Base-by-base conservation (phyloP, 2,888 invertebrate genomes). In the Sarcophaga carnaria region DNA sequence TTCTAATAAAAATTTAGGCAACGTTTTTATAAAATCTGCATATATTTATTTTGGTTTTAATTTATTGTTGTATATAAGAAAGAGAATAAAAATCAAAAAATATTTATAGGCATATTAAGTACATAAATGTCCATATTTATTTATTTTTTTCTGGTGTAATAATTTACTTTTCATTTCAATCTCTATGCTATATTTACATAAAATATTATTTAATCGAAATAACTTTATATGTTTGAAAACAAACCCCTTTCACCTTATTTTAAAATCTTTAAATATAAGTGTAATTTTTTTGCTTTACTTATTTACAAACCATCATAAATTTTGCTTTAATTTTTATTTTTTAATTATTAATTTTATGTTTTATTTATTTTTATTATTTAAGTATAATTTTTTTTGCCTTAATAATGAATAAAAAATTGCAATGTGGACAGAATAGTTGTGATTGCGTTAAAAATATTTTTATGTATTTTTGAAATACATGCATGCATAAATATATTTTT, bases 261-360 rank as follows among this genome's bases (percentile, higher is more conserved):
- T 76, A 62, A 45, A 67, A 67, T 5, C 45, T 27, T 81, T 54
- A 54, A 54, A 14, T 74, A 78, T 75, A 67, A 20, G 11, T 45
- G 64, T 82, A 78, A 62, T 72, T 37, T 72, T 27, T 62, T 25
- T 49, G 14, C 54, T 12, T 25, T 75, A 80, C 81, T 83, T 88
- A 88, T 89, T 90, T 90, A 92, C 91, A 89, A 90, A 91, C 91
- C 89, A 90, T 54, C 17, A 54, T 89, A 88, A 49, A 22, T 66
- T 22, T 77, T 14, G 90, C 20, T 72, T 74, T 69, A 63, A 71
- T 76, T 79, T 22, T 79, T 60, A 25, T 20, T 72, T 74, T 82
- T 74, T 87, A 64, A 45, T 69, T 66, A 3, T 75, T 69, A 64
- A 37, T 59, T 85, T 82, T 37, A 2, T 45, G 60, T 54, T 59